Evolutionary conservation across 1,140 invertebrate species (phyloP).

Genomic region (Euwallacea fornicatus): DNA sequence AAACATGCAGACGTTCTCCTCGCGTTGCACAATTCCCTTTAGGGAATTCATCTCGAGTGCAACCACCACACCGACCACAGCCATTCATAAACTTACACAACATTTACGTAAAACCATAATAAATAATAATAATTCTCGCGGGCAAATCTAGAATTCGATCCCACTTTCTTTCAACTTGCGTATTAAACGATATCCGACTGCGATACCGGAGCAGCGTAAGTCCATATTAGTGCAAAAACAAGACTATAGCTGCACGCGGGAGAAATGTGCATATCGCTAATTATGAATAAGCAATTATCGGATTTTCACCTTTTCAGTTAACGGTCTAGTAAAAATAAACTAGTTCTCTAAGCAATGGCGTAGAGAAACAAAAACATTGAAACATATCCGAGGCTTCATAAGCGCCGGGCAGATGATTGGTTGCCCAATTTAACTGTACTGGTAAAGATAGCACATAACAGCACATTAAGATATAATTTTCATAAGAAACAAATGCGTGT

Average conservation of each 20-base stretch:
- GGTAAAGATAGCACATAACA: too few species aligned
- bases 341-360: not conserved
- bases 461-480: too few species aligned
- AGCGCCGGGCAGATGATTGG: too few species aligned
- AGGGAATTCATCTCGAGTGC: too few species aligned
- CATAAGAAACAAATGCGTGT: too few species aligned
- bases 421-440: too few species aligned
- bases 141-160: not conserved
- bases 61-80: not conserved
- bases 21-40: too few species aligned
- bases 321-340: not conserved
- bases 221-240: too few species aligned
- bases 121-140: not conserved
- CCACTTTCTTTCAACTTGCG: not conserved
- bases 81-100: not conserved
- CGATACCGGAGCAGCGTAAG: too few species aligned
- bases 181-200: not conserved
- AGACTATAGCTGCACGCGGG: not conserved
- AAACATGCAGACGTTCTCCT: too few species aligned
- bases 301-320: not conserved
- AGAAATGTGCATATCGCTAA: slow-evolving; percentile 2
- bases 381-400: too few species aligned
- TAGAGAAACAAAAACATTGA: not conserved
- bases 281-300: not conserved
- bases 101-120: not conserved